phyloP scores from a whole-genome alignment of 1,140 invertebrate genomes.

The Neodiprion fabricii region DNA sequence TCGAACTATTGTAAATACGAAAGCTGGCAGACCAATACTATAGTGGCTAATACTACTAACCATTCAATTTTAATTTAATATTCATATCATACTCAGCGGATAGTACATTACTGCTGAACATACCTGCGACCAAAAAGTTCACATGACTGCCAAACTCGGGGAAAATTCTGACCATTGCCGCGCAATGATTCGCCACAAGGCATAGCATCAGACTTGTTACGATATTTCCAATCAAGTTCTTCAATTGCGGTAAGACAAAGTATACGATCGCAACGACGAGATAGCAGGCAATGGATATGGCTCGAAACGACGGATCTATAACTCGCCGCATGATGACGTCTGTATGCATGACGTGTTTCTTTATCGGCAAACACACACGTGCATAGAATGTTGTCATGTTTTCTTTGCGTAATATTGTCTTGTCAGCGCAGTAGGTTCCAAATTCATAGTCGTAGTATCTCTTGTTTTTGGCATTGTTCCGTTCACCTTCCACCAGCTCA shows the following conservation, averaged over 20 bases:
- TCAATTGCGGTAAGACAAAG: constrained; percentile 81
- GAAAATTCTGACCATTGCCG: constrained; percentile 78
- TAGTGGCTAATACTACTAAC: too few species aligned
- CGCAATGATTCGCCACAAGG: constrained; percentile 76
- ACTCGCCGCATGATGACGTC: constrained; percentile 77
- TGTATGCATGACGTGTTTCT: constrained; percentile 71
- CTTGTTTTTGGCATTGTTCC: constrained; percentile 59
- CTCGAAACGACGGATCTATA: constrained; percentile 77
- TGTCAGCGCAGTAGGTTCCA: constrained; percentile 81
- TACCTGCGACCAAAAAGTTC: constrained; percentile 79
- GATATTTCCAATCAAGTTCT: constrained; percentile 84
- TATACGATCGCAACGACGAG: constrained; percentile 80
- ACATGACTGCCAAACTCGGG: constrained; percentile 80
- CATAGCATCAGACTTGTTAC: constrained; percentile 80
- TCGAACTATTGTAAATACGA: not conserved
- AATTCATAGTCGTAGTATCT: constrained; percentile 74
- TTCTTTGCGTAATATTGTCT: constrained; percentile 62
- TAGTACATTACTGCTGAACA: constrained; percentile 17
- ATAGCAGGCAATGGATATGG: constrained; percentile 73
- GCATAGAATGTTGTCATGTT: constrained; percentile 68
- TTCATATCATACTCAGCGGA: too few species aligned
- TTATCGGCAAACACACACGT: constrained; percentile 74
- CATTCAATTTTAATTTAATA: too few species aligned
- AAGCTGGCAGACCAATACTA: too few species aligned
- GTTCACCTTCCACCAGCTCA: constrained; percentile 50